Base-by-base conservation (phyloP, 2,888 invertebrate species). In the Ethmia dodecea region DNA sequence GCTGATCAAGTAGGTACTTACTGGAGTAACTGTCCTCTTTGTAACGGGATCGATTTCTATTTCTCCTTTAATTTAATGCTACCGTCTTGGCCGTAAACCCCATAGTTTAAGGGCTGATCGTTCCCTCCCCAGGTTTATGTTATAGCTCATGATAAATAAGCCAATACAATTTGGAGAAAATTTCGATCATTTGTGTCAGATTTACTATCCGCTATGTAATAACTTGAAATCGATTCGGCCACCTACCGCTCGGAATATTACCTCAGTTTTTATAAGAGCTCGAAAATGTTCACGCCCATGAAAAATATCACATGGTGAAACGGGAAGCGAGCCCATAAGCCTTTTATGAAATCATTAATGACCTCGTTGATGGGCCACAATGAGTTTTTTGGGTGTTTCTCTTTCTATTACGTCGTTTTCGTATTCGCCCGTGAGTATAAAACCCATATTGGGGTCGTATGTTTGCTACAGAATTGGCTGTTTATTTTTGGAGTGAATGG, bases 301-400 rank as follows among this genome's bases (percentile, higher is more conserved):
- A 70, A 72, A 79, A 81, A 76, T 79, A 74, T 75, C 70, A 72
- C 66, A 70, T 55, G 59, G 58, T 66, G 65, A 68, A 67, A 69
- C 58, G 50, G 75, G 64, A 76, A 72, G 63, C 63, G 66, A 58
- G 65, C 61, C 60, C 64, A 65, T 78, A 75, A 73, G 75, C 78
- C 75, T 70, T 79, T 77, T 78, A 79, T 78, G 75, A 73, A 78
- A 78, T 75, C 72, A 75, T 74, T 80, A 81, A 80, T 78, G 80
- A 78, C 63, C 60, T 55, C 47, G 64, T 60, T 69, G 73, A 76
- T 75, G 67, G 70, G 44, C 49, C 46, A 49, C 60, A 62, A 59
- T 58, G 63, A 60, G 60, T 59, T 66, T 64, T 70, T 71, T 66
- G 49, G 54, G 57, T 60, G 61, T 67, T 68, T 53, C 61, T 46